A percentile compares a stretch with the other conserved stretches of the same genome.
Conservation (phyloP, 1,140 invertebrate species). For the Melitaea cinxia region DNA sequence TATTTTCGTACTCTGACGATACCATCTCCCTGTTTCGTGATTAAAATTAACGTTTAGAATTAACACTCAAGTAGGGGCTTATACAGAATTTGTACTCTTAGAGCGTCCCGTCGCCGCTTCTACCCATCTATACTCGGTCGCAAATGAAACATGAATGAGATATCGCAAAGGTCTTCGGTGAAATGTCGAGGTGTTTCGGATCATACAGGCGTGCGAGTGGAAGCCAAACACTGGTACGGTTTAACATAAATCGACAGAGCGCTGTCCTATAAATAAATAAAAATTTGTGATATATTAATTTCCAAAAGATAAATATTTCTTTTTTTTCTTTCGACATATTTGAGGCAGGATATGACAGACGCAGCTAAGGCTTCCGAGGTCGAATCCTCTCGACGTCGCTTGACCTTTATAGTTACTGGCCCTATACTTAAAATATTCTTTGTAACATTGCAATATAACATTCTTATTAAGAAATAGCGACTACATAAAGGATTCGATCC, state of each 20-base stretch:
- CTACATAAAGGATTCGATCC: slow-evolving; percentile 18
- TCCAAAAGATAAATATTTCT: slow-evolving; percentile 56
- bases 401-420: slow-evolving; percentile 26
- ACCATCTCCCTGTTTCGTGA: slow-evolving; percentile 73
- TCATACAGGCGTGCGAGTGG: slow-evolving; percentile 23
- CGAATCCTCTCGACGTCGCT: slow-evolving; percentile 12
- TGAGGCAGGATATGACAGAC: slow-evolving; percentile 61
- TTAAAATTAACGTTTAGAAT: slow-evolving; percentile 75
- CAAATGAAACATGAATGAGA: slow-evolving; percentile 40
- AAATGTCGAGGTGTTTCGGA: slow-evolving; percentile 15
- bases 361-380: slow-evolving; percentile 42
- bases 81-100: slow-evolving; percentile 83
- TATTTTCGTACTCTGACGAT: slow-evolving; percentile 55
- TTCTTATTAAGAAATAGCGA: slow-evolving; percentile 16
- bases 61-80: slow-evolving; percentile 80
- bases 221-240: slow-evolving; percentile 65
- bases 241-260: slow-evolving; percentile 48
- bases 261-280: slow-evolving; percentile 56
- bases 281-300: slow-evolving; percentile 65
- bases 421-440: slow-evolving; percentile 24
- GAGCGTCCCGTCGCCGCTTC: slow-evolving; percentile 72
- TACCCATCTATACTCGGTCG: slow-evolving; percentile 50
- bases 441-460: slow-evolving; percentile 19
- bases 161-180: neutral
- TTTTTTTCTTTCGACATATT: slow-evolving; percentile 48